Percentiles rank a stretch among this genome's conserved stretches.
These are phyloP conservation scores for Aviceda subcristata DNA, from an alignment of 2,113 vertebrate genomes.

Conservation along the genomic window DNA sequence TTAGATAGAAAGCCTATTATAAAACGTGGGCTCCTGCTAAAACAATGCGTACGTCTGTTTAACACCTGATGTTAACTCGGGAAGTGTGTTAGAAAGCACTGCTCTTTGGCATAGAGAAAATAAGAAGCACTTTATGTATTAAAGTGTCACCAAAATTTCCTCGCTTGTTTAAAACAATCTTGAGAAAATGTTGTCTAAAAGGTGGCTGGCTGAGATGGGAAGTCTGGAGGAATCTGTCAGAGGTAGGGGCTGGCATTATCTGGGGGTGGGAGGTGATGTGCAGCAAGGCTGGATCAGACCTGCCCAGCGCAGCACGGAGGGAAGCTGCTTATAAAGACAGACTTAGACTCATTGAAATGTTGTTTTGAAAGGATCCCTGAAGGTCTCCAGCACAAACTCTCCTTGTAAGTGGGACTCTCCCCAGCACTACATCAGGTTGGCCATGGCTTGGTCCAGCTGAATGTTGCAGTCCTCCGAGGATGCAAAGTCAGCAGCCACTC, in stretches of 20 bases:
- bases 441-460: background rate
- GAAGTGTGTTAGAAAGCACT: slow-evolving; percentile 23
- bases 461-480: background rate
- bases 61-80: slow-evolving; percentile 61
- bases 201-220: background rate
- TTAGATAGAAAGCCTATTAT: slow-evolving; percentile 65
- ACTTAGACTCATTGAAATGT: background rate
- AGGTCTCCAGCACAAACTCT: background rate
- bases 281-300: background rate
- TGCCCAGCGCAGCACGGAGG: background rate
- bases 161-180: slow-evolving; percentile 21
- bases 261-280: background rate
- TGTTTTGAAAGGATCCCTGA: background rate
- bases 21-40: slow-evolving; percentile 43
- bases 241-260: background rate
- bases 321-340: background rate
- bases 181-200: slow-evolving; percentile 10
- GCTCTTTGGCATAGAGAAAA: slow-evolving; percentile 26
- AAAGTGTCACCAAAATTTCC: slow-evolving; percentile 60
- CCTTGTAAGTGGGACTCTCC: background rate
- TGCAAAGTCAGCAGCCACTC: background rate
- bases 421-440: background rate
- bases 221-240: background rate
- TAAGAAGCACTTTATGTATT: slow-evolving; percentile 59
- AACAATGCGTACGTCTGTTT: slow-evolving; percentile 32